Conservation (phyloP, 1,140 invertebrate genomes). For the Plodia interpunctella region DNA sequence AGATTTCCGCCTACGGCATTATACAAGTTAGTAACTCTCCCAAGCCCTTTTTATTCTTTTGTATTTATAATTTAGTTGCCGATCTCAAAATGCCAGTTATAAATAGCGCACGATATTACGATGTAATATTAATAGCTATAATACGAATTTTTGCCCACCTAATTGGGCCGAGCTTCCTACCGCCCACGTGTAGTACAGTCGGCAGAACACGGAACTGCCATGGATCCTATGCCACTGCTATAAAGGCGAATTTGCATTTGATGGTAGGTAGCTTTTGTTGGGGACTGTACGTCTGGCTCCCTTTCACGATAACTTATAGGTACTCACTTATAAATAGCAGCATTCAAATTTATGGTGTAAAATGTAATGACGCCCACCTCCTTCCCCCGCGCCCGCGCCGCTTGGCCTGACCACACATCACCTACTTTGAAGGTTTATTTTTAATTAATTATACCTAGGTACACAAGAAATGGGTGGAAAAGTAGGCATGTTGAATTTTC, state of each 20-base stretch:
- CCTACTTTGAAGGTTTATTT: no score
- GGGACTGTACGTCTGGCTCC: slow-evolving; percentile 25
- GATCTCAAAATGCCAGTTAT: neutral
- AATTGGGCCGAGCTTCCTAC: neutral
- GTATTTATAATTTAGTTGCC: neutral
- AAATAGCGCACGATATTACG: neutral
- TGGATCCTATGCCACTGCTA: no score
- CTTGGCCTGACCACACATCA: no score
- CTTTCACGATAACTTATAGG: slow-evolving; percentile 42
- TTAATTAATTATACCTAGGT: no score
- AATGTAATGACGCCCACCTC: slow-evolving; percentile 44
- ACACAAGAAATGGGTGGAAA: no score
- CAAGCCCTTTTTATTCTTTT: neutral
- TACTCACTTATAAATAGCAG: slow-evolving; percentile 60
- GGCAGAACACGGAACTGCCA: no score
- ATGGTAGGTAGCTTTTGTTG: no score
- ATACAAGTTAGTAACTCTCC: neutral
- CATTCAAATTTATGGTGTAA: slow-evolving; percentile 48
- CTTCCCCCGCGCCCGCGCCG: slow-evolving; percentile 7
- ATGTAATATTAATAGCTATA: neutral
- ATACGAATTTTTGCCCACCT: neutral
- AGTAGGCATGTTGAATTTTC: no score
- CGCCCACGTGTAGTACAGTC: slow-evolving; percentile 22
- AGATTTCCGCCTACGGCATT: neutral
- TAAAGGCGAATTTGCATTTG: no score